Conservation (phyloP, 2,888 invertebrate species). For the Serripes groenlandicus region DNA sequence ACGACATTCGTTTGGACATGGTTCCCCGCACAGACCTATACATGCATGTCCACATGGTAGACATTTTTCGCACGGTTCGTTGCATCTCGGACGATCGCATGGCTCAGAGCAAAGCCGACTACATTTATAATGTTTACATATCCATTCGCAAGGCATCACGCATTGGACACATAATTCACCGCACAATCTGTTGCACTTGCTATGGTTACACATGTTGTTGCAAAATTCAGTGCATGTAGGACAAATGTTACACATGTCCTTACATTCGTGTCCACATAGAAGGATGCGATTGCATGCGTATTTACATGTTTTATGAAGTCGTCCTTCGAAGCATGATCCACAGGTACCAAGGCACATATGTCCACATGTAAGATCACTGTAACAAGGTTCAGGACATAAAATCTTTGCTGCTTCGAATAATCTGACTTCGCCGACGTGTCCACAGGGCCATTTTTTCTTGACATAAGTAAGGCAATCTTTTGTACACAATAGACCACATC, state of each 20-base stretch:
- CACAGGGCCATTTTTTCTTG: slow-evolving; percentile 52
- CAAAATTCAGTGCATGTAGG: slow-evolving; percentile 85
- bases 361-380: slow-evolving; percentile 33
- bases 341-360: slow-evolving; percentile 83
- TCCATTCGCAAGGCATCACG: slow-evolving; percentile 83
- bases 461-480: not conserved
- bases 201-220: slow-evolving; percentile 84
- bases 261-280: slow-evolving; percentile 87
- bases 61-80: slow-evolving; percentile 81
- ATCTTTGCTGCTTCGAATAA: slow-evolving; percentile 48
- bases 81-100: slow-evolving; percentile 84
- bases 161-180: slow-evolving; percentile 82
- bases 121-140: slow-evolving; percentile 81
- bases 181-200: slow-evolving; percentile 79
- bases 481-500: not conserved
- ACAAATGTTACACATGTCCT: slow-evolving; percentile 80
- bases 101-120: slow-evolving; percentile 82
- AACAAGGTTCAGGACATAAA: slow-evolving; percentile 28
- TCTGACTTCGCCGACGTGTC: slow-evolving; percentile 65
- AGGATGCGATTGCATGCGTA: slow-evolving; percentile 88
- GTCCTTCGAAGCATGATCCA: slow-evolving; percentile 88
- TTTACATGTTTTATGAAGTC: slow-evolving; percentile 89
- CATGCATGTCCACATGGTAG: slow-evolving; percentile 87
- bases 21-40: slow-evolving; percentile 92
- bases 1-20: slow-evolving; percentile 89